Evolutionary conservation across 2,888 invertebrate species (phyloP).

Genomic region (Chaetoderma sp.): DNA sequence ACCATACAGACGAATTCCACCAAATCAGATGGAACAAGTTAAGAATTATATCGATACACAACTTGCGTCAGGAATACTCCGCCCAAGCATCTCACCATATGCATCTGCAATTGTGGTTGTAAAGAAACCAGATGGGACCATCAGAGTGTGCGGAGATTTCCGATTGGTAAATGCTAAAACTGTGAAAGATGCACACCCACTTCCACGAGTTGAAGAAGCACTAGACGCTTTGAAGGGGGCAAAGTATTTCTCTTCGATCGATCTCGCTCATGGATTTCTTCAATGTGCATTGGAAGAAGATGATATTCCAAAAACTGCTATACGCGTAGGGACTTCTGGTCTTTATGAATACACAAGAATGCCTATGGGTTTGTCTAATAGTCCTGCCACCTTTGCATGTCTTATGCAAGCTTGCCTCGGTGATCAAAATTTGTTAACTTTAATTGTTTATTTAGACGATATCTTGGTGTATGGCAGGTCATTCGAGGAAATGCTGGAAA

Average conservation of each 20-base stretch:
- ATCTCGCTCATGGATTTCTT: constrained; percentile 39
- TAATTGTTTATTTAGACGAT: constrained; percentile 41
- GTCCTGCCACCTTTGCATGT: constrained; percentile 37
- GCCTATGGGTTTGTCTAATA: constrained; percentile 38
- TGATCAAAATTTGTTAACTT: constrained; percentile 33
- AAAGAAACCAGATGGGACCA: constrained; percentile 30
- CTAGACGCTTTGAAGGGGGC: constrained; percentile 37
- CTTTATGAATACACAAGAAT: constrained; percentile 36
- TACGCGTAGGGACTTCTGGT: constrained; percentile 8
- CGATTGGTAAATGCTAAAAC: constrained; percentile 42
- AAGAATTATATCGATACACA: constrained; percentile 21
- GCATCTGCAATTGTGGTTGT: constrained; percentile 42
- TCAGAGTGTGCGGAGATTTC: constrained; percentile 47
- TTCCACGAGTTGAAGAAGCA: constrained; percentile 46
- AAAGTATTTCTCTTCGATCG: constrained; percentile 36
- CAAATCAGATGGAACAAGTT: constrained; percentile 34
- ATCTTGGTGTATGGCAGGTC: no score
- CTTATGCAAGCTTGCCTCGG: constrained; percentile 38
- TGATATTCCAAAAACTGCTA: constrained; percentile 39
- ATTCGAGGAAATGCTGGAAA: no score
- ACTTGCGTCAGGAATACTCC: constrained; percentile 18
- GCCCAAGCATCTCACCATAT: constrained; percentile 28
- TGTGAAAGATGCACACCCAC: constrained; percentile 40
- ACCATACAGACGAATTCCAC: constrained; percentile 23
- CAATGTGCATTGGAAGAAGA: constrained; percentile 33